Evolutionary conservation across 1,140 invertebrate genomes (phyloP), one percentile per base, ranked within the genome.

Genomic region (Prorops nasuta): DNA sequence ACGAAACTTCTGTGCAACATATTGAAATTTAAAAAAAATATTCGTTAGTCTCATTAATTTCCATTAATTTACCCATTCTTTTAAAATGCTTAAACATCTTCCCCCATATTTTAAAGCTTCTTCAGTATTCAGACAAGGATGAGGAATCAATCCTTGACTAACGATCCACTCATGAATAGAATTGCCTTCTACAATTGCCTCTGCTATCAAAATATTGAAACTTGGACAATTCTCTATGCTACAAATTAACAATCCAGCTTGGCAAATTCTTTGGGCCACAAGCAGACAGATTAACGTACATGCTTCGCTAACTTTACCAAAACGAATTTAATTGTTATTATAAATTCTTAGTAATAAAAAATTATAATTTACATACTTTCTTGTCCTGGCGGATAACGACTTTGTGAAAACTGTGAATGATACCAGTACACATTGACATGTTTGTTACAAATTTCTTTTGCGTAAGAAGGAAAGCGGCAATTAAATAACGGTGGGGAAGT

Each of bases 211-310:
- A 24, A 55, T 46, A 39, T 61, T 66, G 3, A 78, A 51, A 38
- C 57, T 51, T 18, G 43, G 48, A 48, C 40, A 65, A 15, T 54
- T 49, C 40, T 71, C 66, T 17, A 71, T 18, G 28, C 64, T 48
- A 18, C 35, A 28, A 37, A 78, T 50, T n/a, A 56, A 51, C 6
- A 67, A 41, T 42, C 54, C 46, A 19, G 37, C 52, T 42, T 66
- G 58, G 44, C 59, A 64, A 53, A 76, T 58, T 28, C 60, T 43
- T 59, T 70, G 71, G 19, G 74, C 73, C 10, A 78, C 54, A 3
- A 77, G 54, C 6, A 78, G 54, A 51, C 76, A 77, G 54, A 78
- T 78, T 37, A 78, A 56, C 10, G 76, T 78, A 44, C 76, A 78
- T 7, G 74, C 76, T 56, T 74, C 56, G 42, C 74, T 78, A 39